These are phyloP conservation scores for Eurytoma californica DNA, from an alignment of 2,888 invertebrate species.

Conservation along the genomic window DNA sequence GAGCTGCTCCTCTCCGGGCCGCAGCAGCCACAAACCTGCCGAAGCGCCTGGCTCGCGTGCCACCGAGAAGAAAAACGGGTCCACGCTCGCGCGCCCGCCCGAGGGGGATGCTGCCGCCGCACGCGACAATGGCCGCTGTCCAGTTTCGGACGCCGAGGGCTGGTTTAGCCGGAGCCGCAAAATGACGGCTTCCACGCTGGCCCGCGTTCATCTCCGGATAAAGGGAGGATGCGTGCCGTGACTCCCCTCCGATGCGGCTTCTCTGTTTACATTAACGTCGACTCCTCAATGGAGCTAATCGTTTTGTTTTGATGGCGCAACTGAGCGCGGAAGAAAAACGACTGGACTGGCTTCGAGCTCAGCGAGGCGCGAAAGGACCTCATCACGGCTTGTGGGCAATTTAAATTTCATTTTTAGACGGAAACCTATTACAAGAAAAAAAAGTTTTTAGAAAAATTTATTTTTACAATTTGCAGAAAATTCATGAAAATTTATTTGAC, in stretches of 20 bases:
- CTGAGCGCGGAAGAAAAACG: constrained; percentile 22
- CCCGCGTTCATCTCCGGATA: neutral
- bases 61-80: constrained; percentile 66
- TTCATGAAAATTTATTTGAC: no score
- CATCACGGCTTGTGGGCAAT: constrained; percentile 12
- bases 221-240: constrained; percentile 19
- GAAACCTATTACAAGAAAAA: no score
- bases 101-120: constrained; percentile 67
- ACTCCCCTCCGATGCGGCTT: constrained; percentile 35
- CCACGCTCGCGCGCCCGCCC: constrained; percentile 58
- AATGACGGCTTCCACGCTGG: constrained; percentile 57
- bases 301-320: constrained; percentile 52
- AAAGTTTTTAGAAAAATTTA: no score
- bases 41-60: constrained; percentile 56
- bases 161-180: constrained; percentile 64
- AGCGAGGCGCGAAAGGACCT: constrained; percentile 32
- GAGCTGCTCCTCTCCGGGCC: neutral
- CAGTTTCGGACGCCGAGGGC: constrained; percentile 59
- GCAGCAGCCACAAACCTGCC: constrained; percentile 67
- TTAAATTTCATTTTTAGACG: constrained; percentile 8
- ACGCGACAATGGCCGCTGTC: constrained; percentile 66
- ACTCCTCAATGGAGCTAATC: constrained; percentile 37
- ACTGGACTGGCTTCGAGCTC: constrained; percentile 58
- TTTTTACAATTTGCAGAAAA: no score
- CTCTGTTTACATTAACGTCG: constrained; percentile 44